A percentile compares a stretch with the other conserved stretches of the same genome.
Evolutionary conservation across 2,888 invertebrate species (phyloP).

Genomic region (Chaetogeoica ovagalla): DNA sequence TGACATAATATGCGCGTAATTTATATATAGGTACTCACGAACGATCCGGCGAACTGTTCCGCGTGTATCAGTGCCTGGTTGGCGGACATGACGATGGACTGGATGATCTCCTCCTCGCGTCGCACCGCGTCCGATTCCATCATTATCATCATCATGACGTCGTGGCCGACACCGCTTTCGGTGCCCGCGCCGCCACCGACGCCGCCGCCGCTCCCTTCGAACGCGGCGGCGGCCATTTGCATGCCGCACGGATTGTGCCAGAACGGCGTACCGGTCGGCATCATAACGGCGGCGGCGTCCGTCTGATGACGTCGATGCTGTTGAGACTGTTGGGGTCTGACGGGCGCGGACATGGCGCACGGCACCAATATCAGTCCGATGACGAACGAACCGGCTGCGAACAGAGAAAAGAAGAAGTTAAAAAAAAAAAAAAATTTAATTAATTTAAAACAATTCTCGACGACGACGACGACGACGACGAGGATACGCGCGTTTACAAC

Average conservation of each 20-base stretch:
- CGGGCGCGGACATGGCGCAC: constrained; percentile 40
- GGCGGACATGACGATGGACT: constrained; percentile 30
- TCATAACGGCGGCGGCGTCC: neutral
- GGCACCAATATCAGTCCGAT: constrained; percentile 42
- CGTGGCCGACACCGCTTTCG: constrained; percentile 9
- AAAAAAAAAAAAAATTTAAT: neutral
- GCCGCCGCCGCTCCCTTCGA: constrained; percentile 30
- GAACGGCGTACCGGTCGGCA: constrained; percentile 32
- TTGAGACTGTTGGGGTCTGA: neutral
- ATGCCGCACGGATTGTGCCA: constrained; percentile 47
- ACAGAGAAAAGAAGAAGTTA: neutral
- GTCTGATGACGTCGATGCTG: neutral
- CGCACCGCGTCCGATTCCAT: constrained; percentile 32
- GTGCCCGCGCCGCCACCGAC: neutral
- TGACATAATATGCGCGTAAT: too few relatives aligned
- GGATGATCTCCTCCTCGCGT: constrained; percentile 30
- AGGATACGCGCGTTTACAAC: neutral
- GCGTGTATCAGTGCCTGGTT: constrained; percentile 27
- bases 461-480: too few relatives aligned
- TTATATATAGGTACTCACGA: constrained; percentile 20
- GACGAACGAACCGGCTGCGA: constrained; percentile 45
- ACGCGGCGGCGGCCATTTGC: constrained; percentile 1
- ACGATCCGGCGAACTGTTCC: constrained; percentile 40
- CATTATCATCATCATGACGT: constrained; percentile 11
- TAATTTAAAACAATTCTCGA: neutral